These are phyloP conservation scores for Artibeus jamaicensis DNA, from an alignment of 2,797 vertebrate species.

Conservation along the genomic window DNA sequence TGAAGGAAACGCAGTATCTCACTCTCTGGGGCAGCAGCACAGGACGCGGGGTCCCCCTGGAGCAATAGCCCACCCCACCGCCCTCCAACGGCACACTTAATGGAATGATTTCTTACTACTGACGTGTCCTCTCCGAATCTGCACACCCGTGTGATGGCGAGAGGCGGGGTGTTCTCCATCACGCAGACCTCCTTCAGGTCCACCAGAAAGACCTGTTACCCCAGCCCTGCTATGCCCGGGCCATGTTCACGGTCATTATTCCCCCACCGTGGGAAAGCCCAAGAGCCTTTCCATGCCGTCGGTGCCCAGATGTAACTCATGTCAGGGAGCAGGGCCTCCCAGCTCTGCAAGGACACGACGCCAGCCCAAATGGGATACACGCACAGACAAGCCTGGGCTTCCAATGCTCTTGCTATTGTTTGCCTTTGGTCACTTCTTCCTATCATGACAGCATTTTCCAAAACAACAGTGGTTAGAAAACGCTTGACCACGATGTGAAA, in stretches of 20 bases:
- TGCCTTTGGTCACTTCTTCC: too few relatives aligned
- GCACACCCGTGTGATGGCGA: not conserved
- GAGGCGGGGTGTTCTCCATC: not conserved
- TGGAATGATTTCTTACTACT: not conserved
- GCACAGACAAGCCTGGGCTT: too few relatives aligned
- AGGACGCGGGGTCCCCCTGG: not conserved
- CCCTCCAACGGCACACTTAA: not conserved
- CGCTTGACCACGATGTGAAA: too few relatives aligned
- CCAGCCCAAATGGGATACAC: not conserved
- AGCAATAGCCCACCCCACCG: not conserved
- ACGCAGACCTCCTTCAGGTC: not conserved
- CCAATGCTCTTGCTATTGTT: too few relatives aligned
- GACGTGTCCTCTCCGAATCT: not conserved
- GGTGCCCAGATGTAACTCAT: not conserved
- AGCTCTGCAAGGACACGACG: accelerated
- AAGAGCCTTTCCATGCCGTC: too few relatives aligned
- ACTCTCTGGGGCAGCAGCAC: not conserved
- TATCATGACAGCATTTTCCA: too few relatives aligned
- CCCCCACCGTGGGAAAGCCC: not conserved
- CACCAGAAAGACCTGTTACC: not conserved
- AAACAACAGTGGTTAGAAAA: too few relatives aligned
- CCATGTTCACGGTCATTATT: not conserved
- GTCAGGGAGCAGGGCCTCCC: not conserved
- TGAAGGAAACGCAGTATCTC: not conserved
- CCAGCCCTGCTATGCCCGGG: not conserved